phyloP scores from a whole-genome alignment of 2,888 invertebrate species.

The Anodontia alba region DNA sequence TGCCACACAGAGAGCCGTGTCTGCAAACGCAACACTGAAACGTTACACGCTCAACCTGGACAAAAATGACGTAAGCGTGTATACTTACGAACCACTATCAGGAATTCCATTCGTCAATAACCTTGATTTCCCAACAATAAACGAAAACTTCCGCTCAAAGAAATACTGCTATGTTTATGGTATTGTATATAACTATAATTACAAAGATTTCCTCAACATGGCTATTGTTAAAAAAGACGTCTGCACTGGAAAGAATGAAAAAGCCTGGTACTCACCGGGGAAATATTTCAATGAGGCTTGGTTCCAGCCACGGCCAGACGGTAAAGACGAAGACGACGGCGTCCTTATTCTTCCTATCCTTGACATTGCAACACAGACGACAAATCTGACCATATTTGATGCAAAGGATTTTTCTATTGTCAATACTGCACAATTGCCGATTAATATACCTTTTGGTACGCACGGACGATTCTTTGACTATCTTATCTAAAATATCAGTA shows the following conservation, averaged over 20 bases:
- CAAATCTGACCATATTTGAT: slow-evolving; percentile 73
- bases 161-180: slow-evolving; percentile 78
- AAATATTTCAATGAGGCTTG: slow-evolving; percentile 74
- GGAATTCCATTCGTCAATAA: slow-evolving; percentile 8
- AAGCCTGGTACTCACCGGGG: slow-evolving; percentile 56
- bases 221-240: slow-evolving; percentile 77
- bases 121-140: slow-evolving; percentile 78
- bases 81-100: slow-evolving; percentile 30
- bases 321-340: slow-evolving; percentile 76
- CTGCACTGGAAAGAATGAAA: slow-evolving; percentile 59
- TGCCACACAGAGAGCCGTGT: slow-evolving; percentile 31
- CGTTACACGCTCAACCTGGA: slow-evolving; percentile 59
- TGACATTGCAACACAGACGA: slow-evolving; percentile 62
- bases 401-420: slow-evolving; percentile 67
- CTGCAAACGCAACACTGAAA: slow-evolving; percentile 39
- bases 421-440: slow-evolving; percentile 68
- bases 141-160: slow-evolving; percentile 70
- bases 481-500: slow-evolving; percentile 21
- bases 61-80: slow-evolving; percentile 35
- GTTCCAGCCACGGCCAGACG: slow-evolving; percentile 73
- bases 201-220: slow-evolving; percentile 61
- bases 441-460: slow-evolving; percentile 73
- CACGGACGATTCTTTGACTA: slow-evolving; percentile 77
- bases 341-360: slow-evolving; percentile 74
- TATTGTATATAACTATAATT: slow-evolving; percentile 70